Evolutionary conservation across 2,797 vertebrate species (phyloP).

Genomic region (Helarctos malayanus): DNA sequence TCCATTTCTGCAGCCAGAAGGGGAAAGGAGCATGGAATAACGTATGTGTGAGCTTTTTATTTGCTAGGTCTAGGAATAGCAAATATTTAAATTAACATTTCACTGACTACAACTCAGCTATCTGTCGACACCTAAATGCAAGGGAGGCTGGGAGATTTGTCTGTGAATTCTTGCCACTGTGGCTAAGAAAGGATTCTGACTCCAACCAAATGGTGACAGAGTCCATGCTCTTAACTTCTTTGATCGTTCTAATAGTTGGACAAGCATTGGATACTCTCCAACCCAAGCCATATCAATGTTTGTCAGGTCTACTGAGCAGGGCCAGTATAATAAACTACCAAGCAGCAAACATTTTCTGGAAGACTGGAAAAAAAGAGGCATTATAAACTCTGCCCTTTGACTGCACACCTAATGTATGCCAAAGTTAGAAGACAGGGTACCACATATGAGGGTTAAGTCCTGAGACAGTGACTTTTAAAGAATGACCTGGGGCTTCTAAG

Average conservation of each 20-base stretch:
- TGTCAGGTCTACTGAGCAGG: neutral
- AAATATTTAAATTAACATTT: neutral
- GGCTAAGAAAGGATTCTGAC: neutral
- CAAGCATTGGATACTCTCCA: neutral
- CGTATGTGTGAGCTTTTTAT: neutral
- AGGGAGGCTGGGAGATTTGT: neutral
- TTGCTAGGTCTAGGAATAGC: neutral
- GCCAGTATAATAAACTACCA: neutral
- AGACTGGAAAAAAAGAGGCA: neutral
- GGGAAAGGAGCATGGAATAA: neutral
- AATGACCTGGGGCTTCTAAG: accelerated
- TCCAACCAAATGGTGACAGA: neutral
- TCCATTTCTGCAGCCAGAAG: neutral
- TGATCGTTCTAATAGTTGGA: neutral
- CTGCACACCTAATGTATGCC: neutral
- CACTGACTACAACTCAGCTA: neutral
- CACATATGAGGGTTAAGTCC: neutral
- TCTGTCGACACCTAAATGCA: neutral
- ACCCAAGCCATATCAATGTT: neutral
- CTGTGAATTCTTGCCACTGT: neutral
- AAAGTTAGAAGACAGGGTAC: neutral
- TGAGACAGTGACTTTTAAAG: neutral
- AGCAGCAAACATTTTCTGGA: neutral
- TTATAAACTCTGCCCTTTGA: neutral
- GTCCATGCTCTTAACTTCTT: neutral